These are phyloP conservation scores for Sciurus niger DNA, from an alignment of 2,113 vertebrate genomes.

Conservation along the genomic window DNA sequence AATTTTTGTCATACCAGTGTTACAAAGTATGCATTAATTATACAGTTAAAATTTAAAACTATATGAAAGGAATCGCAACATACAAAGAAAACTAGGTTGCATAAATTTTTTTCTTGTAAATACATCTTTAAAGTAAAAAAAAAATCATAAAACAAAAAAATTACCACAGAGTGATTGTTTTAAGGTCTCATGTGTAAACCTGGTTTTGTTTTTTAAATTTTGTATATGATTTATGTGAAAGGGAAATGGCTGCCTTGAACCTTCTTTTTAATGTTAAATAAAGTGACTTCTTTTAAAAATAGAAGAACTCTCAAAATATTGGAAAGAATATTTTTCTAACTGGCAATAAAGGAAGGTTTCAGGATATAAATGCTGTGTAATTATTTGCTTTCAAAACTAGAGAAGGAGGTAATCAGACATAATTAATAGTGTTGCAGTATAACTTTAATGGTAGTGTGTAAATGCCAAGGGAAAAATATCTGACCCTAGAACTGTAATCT, in stretches of 20 bases:
- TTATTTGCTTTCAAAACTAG: conserved; percentile 66
- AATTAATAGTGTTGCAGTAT: conserved; percentile 68
- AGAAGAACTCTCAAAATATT: background rate
- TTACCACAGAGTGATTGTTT: background rate
- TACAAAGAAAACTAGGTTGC: background rate
- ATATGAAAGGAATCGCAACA: background rate
- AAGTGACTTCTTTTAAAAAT: conserved; percentile 31
- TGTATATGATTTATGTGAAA: conserved; percentile 16
- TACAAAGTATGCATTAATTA: background rate
- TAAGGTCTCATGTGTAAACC: background rate
- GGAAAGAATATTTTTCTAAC: conserved; percentile 54
- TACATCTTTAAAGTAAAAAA: background rate
- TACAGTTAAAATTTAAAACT: background rate
- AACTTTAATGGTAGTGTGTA: conserved; percentile 65
- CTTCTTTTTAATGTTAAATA: conserved; percentile 33
- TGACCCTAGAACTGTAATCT: conserved; percentile 69
- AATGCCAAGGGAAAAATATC: conserved; percentile 54
- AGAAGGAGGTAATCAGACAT: conserved; percentile 47
- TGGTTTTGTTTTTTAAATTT: background rate
- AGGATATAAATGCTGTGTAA: conserved; percentile 58
- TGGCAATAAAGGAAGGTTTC: conserved; percentile 21
- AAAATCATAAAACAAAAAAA: conserved; percentile 45
- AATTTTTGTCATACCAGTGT: background rate
- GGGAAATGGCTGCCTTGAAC: background rate
- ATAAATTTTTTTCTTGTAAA: background rate